Conservation (phyloP, 2,797 vertebrate genomes). For the Allobates femoralis region DNA sequence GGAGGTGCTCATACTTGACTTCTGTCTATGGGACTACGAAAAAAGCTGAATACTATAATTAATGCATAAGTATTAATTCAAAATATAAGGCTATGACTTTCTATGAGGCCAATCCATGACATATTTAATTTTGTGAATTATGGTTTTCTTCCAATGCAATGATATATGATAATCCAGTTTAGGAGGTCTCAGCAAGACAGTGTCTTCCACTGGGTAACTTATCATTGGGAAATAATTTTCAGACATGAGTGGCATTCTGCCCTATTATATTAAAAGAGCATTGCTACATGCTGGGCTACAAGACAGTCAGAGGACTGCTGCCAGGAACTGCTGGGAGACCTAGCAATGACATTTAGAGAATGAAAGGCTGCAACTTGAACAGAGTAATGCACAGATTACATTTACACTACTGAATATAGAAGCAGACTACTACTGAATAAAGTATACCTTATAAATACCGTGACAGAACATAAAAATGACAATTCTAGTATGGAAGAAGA, state of each 20-base stretch:
- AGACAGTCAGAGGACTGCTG: neutral
- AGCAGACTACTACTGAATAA: neutral
- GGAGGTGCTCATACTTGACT: too few relatives aligned
- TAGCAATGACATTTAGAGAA: slow-evolving; percentile 25
- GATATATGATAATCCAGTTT: neutral
- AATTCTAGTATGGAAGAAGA: too few relatives aligned
- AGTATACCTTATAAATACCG: neutral
- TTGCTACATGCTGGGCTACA: slow-evolving; percentile 18
- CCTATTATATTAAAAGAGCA: slow-evolving; percentile 1
- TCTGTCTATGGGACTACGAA: too few relatives aligned
- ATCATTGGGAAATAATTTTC: slow-evolving; percentile 14
- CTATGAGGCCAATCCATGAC: neutral
- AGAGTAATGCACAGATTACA: neutral
- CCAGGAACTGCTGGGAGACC: slow-evolving; percentile 3
- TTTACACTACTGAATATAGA: neutral
- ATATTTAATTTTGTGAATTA: neutral
- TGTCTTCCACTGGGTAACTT: slow-evolving; percentile 12
- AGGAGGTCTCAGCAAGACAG: slow-evolving; percentile 2
- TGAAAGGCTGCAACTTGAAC: slow-evolving; percentile 4
- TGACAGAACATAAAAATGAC: neutral
- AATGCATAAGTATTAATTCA: neutral
- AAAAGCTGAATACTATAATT: too few relatives aligned
- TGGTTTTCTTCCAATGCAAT: neutral
- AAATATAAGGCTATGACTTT: neutral
- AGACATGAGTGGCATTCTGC: slow-evolving; percentile 9